Percentiles rank a stretch among this genome's conserved stretches.
Evolutionary conservation across 2,888 invertebrate species (phyloP).

Genomic region (Eueremaeus valkanovi): DNA sequence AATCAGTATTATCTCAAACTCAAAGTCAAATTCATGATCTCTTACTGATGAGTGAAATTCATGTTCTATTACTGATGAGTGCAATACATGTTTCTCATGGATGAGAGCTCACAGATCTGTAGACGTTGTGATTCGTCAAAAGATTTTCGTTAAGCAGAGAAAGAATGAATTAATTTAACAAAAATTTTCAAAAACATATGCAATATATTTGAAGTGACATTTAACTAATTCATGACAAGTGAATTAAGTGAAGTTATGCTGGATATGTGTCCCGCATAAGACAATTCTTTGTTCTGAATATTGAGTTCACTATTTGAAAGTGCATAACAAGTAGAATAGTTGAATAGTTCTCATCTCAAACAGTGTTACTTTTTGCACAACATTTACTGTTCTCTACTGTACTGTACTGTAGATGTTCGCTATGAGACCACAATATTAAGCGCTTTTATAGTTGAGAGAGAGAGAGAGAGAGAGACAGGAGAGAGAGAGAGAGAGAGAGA

Average conservation of each 20-base stretch:
- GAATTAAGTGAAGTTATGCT: constrained; percentile 15
- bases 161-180: background rate
- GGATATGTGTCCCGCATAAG: background rate
- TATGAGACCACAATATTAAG: background rate
- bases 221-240: constrained; percentile 23
- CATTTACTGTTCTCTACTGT: background rate
- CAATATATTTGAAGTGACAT: constrained; percentile 12
- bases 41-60: no score
- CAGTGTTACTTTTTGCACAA: constrained; percentile 28
- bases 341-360: background rate
- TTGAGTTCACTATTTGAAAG: background rate
- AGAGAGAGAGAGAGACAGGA: no score
- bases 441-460: background rate
- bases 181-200: background rate
- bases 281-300: constrained; percentile 12
- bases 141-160: background rate
- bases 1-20: no score
- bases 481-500: no score
- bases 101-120: no score
- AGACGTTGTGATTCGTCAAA: background rate
- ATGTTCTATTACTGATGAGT: no score
- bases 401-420: background rate
- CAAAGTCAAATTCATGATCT: no score
- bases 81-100: no score
- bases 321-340: background rate